A percentile compares a stretch with the other conserved stretches of the same genome.
phyloP scores from a whole-genome alignment of 1,140 invertebrate genomes.

The Drosophila obscura region DNA sequence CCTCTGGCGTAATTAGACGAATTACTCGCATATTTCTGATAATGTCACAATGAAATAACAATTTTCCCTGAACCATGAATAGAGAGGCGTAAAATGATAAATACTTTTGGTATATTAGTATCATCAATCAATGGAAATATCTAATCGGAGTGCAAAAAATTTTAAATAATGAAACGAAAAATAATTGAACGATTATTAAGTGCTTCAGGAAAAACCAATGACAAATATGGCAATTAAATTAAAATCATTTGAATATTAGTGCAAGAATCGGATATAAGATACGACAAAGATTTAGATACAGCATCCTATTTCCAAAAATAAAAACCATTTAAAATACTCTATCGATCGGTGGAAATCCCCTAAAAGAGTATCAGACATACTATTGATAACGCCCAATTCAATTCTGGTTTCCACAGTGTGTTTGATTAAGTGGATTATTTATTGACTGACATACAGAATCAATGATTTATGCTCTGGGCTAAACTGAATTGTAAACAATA shows the following conservation, averaged over 20 bases:
- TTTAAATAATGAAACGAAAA: no score
- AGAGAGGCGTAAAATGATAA: slow-evolving; percentile 6
- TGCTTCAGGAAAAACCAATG: no score
- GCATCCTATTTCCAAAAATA: no score
- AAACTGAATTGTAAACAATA: slow-evolving; percentile 22
- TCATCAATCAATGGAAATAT: slow-evolving; percentile 30
- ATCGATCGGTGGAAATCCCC: no score
- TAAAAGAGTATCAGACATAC: slow-evolving; percentile 9
- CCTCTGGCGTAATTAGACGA: no score
- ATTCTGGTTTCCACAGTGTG: slow-evolving; percentile 7
- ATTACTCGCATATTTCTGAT: slow-evolving; percentile 4
- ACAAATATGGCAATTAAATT: no score
- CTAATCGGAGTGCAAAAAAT: slow-evolving; percentile 12
- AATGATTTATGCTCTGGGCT: slow-evolving; percentile 42
- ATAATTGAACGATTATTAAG: no score
- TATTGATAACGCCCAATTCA: slow-evolving; percentile 6
- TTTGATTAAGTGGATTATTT: slow-evolving; percentile 41
- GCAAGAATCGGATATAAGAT: no score
- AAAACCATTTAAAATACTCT: no score
- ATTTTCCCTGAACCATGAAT: slow-evolving; percentile 10
- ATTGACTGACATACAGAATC: slow-evolving; percentile 29
- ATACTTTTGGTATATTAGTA: slow-evolving; percentile 27
- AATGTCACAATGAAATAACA: background rate
- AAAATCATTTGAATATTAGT: no score
- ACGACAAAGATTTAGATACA: no score